A percentile compares a stretch with the other conserved stretches of the same genome.
phyloP scores from a whole-genome alignment of 2,888 invertebrate genomes.

The Eumerus sabulonum region DNA sequence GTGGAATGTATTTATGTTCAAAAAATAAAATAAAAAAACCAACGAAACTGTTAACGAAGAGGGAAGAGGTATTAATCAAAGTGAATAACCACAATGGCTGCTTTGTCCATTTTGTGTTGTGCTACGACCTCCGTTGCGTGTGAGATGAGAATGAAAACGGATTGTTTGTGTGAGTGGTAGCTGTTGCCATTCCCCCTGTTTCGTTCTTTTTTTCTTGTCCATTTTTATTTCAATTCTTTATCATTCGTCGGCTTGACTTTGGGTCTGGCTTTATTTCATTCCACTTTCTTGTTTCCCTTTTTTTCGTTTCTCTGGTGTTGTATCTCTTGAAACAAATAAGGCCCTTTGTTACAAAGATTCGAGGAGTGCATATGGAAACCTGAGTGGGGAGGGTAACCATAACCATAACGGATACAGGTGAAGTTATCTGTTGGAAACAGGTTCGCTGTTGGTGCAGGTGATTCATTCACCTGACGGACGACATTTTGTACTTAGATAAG shows the following conservation, averaged over 20 bases:
- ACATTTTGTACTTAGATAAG: too few relatives aligned
- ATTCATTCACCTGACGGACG: too few relatives aligned
- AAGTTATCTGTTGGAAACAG: too few relatives aligned
- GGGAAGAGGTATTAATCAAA: slow-evolving; percentile 55
- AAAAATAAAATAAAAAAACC: background rate
- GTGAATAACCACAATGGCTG: slow-evolving; percentile 66
- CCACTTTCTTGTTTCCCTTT: too few relatives aligned
- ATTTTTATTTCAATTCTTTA: slow-evolving; percentile 11
- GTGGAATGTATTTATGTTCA: slow-evolving; percentile 17
- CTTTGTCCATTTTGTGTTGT: slow-evolving; percentile 55
- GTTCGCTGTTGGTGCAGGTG: too few relatives aligned
- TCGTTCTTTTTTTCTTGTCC: background rate
- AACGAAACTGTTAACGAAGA: too few relatives aligned
- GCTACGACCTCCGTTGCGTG: background rate
- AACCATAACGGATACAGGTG: too few relatives aligned
- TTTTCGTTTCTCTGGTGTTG: too few relatives aligned
- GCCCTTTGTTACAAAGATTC: too few relatives aligned
- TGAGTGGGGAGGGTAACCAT: too few relatives aligned
- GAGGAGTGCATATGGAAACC: too few relatives aligned
- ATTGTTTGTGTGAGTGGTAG: slow-evolving; percentile 36
- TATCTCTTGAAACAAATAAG: too few relatives aligned
- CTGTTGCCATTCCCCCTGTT: slow-evolving; percentile 26
- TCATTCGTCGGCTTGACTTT: slow-evolving; percentile 36
- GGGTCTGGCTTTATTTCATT: slow-evolving; percentile 1
- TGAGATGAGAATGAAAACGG: background rate